Evolutionary conservation across 2,888 invertebrate species (phyloP), one percentile per base, ranked within the genome.

Genomic region (Acanthosepion lycidas): DNA sequence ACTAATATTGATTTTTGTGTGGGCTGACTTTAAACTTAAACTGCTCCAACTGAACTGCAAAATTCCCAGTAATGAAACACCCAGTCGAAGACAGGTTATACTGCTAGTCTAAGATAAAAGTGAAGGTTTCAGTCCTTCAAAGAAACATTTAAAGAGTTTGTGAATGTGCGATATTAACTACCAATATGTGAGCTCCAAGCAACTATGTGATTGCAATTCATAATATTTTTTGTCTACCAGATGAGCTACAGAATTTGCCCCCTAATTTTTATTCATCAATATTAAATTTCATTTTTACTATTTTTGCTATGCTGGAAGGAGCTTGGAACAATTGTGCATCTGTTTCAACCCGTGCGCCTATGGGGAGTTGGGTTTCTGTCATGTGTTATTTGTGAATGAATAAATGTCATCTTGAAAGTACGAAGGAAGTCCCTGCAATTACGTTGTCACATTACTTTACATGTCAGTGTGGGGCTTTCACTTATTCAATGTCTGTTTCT

Each of bases 401-500:
- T 53, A 93, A 93, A 93, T 93, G 93, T 93, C 93, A 93, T 93
- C 93, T 93, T 49, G 51, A 28, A 28, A 93, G 53, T 26, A 53
- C 48, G 49, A 18, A 93, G 93, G 93, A 93, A 93, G 53, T 33
- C 5, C 33, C 5, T 28, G 33, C 33, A 78, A 59, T 94, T 78
- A 78, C 28, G 28, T 51, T 92, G 55, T 94, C 94, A 78, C 94
- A 78, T 91, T 94, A 33, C 8, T 91, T 94, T 26, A 12, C 15
- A 3, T n/a, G n/a, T 78, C 78, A 78, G n/a, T 78, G 33, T 78
- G n/a, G n/a, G 78, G 78, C 94, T 95, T 91, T 94, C 91, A 91
- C 95, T 94, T 93, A 94, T 94, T 94, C 94, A 49, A 28, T 94
- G 94, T 94, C 94, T 6, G 94, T 49, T 53, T 94, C 94, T 94